Evolutionary conservation across 2,888 invertebrate genomes (phyloP).

Genomic region (Cabera pusaria): DNA sequence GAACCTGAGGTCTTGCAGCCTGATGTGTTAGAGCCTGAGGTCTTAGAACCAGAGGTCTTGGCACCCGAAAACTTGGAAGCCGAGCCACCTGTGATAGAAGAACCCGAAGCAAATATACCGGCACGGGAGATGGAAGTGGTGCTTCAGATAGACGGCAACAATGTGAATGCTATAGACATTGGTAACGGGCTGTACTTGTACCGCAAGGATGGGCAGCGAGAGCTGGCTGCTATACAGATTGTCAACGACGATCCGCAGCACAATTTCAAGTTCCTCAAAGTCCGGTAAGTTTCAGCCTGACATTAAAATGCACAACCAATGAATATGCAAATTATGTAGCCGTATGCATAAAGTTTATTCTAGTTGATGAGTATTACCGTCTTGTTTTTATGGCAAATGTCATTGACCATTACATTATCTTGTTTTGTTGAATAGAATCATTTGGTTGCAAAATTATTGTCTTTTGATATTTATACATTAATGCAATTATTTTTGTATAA

Average conservation of each 20-base stretch:
- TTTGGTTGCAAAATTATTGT: too few relatives aligned
- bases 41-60: not conserved
- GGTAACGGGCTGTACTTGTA: conserved; percentile 77
- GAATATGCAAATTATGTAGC: conserved; percentile 5
- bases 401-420: conserved; percentile 5
- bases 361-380: conserved; percentile 1
- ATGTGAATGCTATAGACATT: conserved; percentile 77
- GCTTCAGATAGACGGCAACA: conserved; percentile 74
- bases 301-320: conserved; percentile 5
- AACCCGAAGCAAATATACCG: conserved; percentile 46
- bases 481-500: not conserved
- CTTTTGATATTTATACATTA: too few relatives aligned
- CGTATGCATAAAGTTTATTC: conserved; percentile 4
- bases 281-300: conserved; percentile 58
- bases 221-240: conserved; percentile 74
- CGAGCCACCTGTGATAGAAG: conserved; percentile 37
- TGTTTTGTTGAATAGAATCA: conserved; percentile 3
- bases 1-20: not conserved
- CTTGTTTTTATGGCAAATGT: conserved; percentile 3
- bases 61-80: not conserved
- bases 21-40: not conserved
- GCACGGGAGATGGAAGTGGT: conserved; percentile 72
- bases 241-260: conserved; percentile 64
- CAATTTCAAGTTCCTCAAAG: conserved; percentile 76
- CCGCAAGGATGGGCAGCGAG: conserved; percentile 67